Evolutionary conservation across 2,797 vertebrate genomes (phyloP).

Genomic region (Threskiornis aethiopicus): DNA sequence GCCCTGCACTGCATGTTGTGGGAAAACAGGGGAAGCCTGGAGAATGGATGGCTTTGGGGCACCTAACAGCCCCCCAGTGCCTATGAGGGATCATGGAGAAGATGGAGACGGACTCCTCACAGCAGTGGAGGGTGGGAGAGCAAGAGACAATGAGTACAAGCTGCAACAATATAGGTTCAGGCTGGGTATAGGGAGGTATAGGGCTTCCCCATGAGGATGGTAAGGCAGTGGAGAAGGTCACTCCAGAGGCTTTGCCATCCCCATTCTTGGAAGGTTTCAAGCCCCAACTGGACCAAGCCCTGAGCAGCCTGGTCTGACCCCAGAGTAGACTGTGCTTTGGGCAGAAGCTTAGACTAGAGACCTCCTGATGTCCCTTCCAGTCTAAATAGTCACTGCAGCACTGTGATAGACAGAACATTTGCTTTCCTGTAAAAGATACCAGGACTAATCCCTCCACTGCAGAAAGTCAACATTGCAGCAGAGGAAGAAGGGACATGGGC

Average conservation of each 20-base stretch:
- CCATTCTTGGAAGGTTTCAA: background rate
- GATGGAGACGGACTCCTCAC: background rate
- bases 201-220: background rate
- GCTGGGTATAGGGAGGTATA: background rate
- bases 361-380: background rate
- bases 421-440: background rate
- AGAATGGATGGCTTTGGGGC: background rate
- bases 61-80: background rate
- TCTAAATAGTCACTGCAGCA: background rate
- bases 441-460: background rate
- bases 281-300: background rate
- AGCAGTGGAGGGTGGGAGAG: background rate
- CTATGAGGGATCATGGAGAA: background rate
- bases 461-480: background rate
- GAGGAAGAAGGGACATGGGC: background rate
- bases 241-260: background rate
- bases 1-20: background rate
- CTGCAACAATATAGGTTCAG: background rate
- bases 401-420: background rate
- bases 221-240: background rate
- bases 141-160: background rate
- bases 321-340: background rate
- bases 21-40: background rate
- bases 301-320: background rate
- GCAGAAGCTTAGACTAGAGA: background rate